Conservation (phyloP, 2,797 vertebrate species). For the Petrocephalus sullivani region DNA sequence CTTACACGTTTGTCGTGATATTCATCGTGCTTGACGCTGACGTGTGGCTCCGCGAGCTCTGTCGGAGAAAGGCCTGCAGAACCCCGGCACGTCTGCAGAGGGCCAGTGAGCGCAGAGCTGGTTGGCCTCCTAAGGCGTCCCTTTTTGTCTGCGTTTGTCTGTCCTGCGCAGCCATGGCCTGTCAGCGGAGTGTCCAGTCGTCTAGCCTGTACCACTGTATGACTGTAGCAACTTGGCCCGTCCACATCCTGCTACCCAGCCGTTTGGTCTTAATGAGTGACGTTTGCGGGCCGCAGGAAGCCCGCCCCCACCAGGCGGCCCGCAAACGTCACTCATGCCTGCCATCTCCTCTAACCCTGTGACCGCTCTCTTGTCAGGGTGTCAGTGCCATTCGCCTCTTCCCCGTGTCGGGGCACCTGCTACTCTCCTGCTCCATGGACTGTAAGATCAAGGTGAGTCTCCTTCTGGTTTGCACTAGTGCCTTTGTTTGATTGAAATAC, state of each 20-base stretch:
- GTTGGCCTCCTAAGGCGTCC: not conserved
- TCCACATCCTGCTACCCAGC: not conserved
- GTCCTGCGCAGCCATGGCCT: not conserved
- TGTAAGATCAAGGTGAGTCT: constrained; percentile 93
- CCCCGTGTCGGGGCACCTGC: constrained; percentile 83
- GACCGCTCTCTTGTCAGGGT: constrained; percentile 61
- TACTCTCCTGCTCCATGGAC: constrained; percentile 94
- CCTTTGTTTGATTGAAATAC: not conserved
- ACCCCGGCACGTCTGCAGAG: not conserved
- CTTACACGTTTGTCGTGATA: not conserved
- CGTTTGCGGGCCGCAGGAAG: not conserved
- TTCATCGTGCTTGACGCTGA: not conserved
- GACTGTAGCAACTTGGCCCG: too few relatives aligned
- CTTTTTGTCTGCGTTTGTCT: not conserved
- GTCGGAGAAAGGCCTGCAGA: too few relatives aligned
- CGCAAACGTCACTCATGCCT: too few relatives aligned
- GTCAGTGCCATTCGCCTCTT: constrained; percentile 94
- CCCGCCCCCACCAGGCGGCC: too few relatives aligned
- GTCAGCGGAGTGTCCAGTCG: not conserved
- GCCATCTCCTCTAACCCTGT: not conserved
- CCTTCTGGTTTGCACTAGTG: not conserved
- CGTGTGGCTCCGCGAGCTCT: too few relatives aligned
- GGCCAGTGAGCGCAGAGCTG: not conserved
- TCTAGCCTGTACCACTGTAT: not conserved
- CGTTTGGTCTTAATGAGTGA: not conserved